These are phyloP conservation scores for Heliconius melpomene DNA, from an alignment of 1,140 invertebrate genomes.

Conservation along the genomic window DNA sequence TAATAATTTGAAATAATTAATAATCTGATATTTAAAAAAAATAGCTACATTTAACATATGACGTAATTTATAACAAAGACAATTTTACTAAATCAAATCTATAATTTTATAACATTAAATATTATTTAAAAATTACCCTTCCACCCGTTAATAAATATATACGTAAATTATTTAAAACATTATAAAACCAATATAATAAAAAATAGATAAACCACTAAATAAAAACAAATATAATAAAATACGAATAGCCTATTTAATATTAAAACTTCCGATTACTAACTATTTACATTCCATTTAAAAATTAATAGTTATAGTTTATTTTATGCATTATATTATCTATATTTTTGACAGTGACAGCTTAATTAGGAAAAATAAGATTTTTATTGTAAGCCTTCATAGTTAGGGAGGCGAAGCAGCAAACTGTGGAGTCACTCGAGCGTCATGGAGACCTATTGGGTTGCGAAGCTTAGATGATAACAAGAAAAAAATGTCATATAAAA, in stretches of 20 bases:
- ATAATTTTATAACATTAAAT: not conserved
- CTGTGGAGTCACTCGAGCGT: too few relatives aligned
- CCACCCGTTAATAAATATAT: not conserved
- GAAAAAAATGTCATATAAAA: too few relatives aligned
- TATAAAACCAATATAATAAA: not conserved
- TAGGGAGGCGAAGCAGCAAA: too few relatives aligned
- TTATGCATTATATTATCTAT: not conserved
- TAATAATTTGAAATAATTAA: not conserved
- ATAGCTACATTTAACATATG: too few relatives aligned
- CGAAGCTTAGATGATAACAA: too few relatives aligned
- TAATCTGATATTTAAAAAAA: not conserved
- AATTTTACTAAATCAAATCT: not conserved
- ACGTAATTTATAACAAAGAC: not conserved
- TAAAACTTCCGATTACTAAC: not conserved
- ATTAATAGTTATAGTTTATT: not conserved
- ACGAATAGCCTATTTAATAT: not conserved
- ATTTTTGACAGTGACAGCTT: not conserved
- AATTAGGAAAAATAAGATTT: not conserved
- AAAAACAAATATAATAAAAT: not conserved
- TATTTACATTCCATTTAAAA: not conserved
- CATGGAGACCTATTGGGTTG: too few relatives aligned
- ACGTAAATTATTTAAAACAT: not conserved
- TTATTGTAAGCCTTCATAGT: not conserved
- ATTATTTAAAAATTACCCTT: not conserved
- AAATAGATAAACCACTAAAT: not conserved